Evolutionary conservation across 2,113 vertebrate genomes (phyloP).

Genomic region (Aldabrachelys gigantea): DNA sequence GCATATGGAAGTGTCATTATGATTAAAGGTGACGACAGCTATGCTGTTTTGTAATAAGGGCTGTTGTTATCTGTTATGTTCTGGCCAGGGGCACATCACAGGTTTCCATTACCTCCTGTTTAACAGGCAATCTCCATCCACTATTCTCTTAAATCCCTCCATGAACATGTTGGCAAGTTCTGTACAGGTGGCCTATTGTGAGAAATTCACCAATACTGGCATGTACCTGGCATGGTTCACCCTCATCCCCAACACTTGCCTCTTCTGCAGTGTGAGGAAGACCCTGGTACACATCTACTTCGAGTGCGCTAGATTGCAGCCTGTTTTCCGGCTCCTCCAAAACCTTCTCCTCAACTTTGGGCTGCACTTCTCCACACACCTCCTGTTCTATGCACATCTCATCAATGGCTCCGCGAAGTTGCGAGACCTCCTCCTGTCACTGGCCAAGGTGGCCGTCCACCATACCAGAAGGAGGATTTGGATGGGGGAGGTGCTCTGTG

Average conservation of each 20-base stretch:
- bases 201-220: not conserved
- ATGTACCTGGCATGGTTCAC: not conserved
- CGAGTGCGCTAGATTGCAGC: not conserved
- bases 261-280: not conserved
- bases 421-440: not conserved
- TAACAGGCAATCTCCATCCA: not conserved
- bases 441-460: not conserved
- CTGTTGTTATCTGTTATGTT: rapidly evolving
- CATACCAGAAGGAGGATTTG: not conserved
- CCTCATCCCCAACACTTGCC: too few species aligned
- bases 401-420: not conserved
- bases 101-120: not conserved
- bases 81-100: not conserved
- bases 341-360: not conserved
- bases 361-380: too few species aligned
- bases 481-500: too few species aligned
- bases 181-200: not conserved
- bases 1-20: not conserved
- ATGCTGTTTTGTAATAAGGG: not conserved
- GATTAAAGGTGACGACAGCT: not conserved
- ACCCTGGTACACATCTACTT: not conserved
- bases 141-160: rapidly evolving
- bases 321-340: too few species aligned
- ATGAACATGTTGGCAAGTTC: not conserved
- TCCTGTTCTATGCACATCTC: not conserved